Base-by-base conservation (phyloP, 2,888 invertebrate species). In the Coleophora deauratella region DNA sequence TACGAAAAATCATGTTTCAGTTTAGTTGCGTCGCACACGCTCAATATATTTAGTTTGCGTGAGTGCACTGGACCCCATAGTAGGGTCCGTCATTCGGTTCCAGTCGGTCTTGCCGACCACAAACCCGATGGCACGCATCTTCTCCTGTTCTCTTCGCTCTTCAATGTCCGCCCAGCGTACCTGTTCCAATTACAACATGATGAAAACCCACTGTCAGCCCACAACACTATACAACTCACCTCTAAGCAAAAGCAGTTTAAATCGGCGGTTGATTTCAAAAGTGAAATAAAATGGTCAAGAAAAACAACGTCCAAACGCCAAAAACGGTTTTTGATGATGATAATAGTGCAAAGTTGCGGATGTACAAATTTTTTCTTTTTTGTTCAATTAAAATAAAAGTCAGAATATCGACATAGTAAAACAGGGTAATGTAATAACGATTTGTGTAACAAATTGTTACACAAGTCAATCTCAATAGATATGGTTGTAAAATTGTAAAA, bases 91-190 rank as follows among this genome's bases (percentile, higher is more conserved):
- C 93, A 98, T 96, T 52, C 96, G 89, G 50, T 92, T 91, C 98
- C 98, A 98, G 72, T 98, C 95, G 0, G 98, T 98, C 66, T 97
- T 97, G 1, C 98, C 98, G 45, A 98, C 96, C 39, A 98, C 96
- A 84, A 98, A 98, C 14, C 98, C 98, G 49, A 98, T 93, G 21
- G 96, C 96, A 39, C 97, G 91, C 90, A 97, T 93, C 85, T 96
- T 94, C 71, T 94, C 93, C 82, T 97, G 97, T 62, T 94, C 87
- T 61, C 94, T 93, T 66, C 93, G 89, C 77, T 98, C 98, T 87
- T 98, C 98, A 66, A 98, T 88, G 81, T 98, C 98, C 38, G 98
- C 98, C 98, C 98, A 98, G 61, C 98, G 93, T 58, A 98, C 98
- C 98, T 98, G 81, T 81, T 76, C 75, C 64, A 80, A 77, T 65